Conservation (phyloP, 2,888 invertebrate species). For the Phanerotoma sp. region DNA sequence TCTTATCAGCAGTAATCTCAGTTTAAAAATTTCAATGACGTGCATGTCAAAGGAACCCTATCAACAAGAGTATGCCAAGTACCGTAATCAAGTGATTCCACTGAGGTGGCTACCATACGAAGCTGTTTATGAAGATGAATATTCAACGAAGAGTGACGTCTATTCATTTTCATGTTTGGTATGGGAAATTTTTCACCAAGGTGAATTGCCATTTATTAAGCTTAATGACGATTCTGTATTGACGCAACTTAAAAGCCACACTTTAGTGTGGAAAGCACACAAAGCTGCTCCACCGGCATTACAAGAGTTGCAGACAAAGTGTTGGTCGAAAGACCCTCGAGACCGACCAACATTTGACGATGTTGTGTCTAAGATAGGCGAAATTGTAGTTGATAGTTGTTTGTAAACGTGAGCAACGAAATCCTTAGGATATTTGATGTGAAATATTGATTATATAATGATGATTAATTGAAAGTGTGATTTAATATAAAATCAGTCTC, state of each 20-base stretch:
- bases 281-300: slow-evolving; percentile 66
- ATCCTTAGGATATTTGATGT: neutral
- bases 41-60: slow-evolving; percentile 83
- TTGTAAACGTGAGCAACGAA: slow-evolving; percentile 34
- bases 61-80: slow-evolving; percentile 85
- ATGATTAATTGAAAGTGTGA: too few species aligned
- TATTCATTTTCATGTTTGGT: slow-evolving; percentile 87
- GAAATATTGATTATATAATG: too few species aligned
- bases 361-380: slow-evolving; percentile 60
- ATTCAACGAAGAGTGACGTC: slow-evolving; percentile 89
- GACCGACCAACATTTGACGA: slow-evolving; percentile 70
- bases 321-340: slow-evolving; percentile 69
- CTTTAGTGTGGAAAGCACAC: slow-evolving; percentile 70
- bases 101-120: slow-evolving; percentile 90
- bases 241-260: slow-evolving; percentile 65
- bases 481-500: too few species aligned
- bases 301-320: slow-evolving; percentile 64
- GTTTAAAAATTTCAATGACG: slow-evolving; percentile 80
- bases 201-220: slow-evolving; percentile 74
- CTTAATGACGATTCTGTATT: slow-evolving; percentile 75
- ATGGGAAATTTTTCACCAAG: slow-evolving; percentile 87
- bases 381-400: slow-evolving; percentile 56
- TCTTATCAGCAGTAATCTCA: slow-evolving; percentile 77
- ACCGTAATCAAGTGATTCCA: slow-evolving; percentile 81
- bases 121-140: slow-evolving; percentile 86